phyloP scores from a whole-genome alignment of 2,797 vertebrate genomes.

The Poecile montanus region DNA sequence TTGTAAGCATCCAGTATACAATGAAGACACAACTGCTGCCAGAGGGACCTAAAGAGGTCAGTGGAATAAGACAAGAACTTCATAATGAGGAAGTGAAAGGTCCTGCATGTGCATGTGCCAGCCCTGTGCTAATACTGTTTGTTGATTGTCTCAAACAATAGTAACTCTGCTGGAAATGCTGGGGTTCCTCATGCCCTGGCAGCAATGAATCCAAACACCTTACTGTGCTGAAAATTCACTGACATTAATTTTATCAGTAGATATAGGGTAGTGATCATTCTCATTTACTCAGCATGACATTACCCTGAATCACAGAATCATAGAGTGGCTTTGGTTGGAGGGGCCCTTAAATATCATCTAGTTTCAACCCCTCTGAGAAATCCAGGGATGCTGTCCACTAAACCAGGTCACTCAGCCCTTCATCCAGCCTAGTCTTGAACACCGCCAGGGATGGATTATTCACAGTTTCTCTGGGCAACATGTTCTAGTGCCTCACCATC shows the following conservation, averaged over 20 bases:
- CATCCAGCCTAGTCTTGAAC: not conserved
- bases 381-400: not conserved
- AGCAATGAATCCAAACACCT: not conserved
- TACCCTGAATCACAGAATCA: not conserved
- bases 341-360: not conserved
- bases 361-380: accelerated
- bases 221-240: not conserved
- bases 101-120: not conserved
- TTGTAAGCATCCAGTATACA: not conserved
- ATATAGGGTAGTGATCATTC: not conserved
- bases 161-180: not conserved
- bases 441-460: not conserved
- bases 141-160: not conserved
- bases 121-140: not conserved
- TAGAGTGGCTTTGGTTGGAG: not conserved
- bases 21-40: not conserved
- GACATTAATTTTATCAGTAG: not conserved
- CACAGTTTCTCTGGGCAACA: not conserved
- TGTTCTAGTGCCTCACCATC: not conserved
- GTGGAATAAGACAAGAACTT: not conserved
- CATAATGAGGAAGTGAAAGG: not conserved
- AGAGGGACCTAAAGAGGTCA: not conserved
- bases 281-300: not conserved
- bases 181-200: not conserved
- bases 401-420: not conserved